Base-by-base conservation (phyloP, 1,140 invertebrate species). In the Teleogryllus occipitalis region DNA sequence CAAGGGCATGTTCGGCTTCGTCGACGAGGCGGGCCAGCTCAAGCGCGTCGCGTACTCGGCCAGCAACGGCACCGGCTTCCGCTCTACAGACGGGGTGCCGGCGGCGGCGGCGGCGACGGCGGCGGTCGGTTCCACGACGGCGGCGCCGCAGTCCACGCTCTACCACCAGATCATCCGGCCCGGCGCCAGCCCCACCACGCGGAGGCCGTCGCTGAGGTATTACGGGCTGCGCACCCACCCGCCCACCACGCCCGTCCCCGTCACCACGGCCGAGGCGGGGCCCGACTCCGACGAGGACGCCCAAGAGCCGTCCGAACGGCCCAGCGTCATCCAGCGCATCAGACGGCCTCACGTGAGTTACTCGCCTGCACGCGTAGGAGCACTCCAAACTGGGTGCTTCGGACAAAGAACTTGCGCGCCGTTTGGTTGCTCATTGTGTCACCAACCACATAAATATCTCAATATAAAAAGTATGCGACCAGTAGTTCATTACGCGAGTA, bases 1-100 rank as follows among this genome's bases (percentile, higher is more conserved):
- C 72, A 94, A 94, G 84, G 95, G 95, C 75, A 95, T 94, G 49
- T 96, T 95, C 85, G 95, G 95, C 78, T 96, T 94, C 86, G 88
- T 95, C 54, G 94, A 96, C 83, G 90, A 92, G 72, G 89, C 91
- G 81, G 94, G 94, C 8, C 91, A 94, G 84, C 90, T 95, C 78
- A 94, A 96, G 87, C 89, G 93, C 74, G 93, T 96, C n/a, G 93
- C 95, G 8, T 96, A 96, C 86, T 91, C 91, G 8, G 88, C 89
- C 22, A 89, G 86, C 82, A 90, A 90, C 80, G 87, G 88, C 81
- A 87, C 88, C n/a, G 88, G 88, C 21, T 89, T 88, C 87, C 86
- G 75, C n/a, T 77, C 79, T n/a, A 75, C 27, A 21, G 47, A 47
- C 8, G 22, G 12, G 18, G n/a, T 47, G 8, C 12, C 21, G 8